Evolutionary conservation across 1,140 invertebrate genomes (phyloP).

Genomic region (Diprion similis): DNA sequence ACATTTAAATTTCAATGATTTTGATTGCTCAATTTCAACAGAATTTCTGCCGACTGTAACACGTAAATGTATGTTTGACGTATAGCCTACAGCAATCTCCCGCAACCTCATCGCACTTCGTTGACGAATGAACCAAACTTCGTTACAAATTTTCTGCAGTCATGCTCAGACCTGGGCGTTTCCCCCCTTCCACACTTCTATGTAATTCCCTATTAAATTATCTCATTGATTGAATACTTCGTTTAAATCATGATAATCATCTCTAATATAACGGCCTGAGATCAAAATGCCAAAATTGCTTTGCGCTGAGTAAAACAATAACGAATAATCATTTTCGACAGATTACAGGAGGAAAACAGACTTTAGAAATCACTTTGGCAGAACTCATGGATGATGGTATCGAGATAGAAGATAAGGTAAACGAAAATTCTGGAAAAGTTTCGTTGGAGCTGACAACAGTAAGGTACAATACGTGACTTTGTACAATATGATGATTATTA

Average conservation of each 20-base stretch:
- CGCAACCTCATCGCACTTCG: too few relatives aligned
- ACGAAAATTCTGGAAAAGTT: too few relatives aligned
- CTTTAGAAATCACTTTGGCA: constrained; percentile 16
- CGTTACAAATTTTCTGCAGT: constrained; percentile 28
- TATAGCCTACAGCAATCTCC: too few relatives aligned
- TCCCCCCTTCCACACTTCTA: constrained; percentile 22
- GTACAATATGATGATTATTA: too few relatives aligned
- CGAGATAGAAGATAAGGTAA: too few relatives aligned
- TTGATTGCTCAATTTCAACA: background rate
- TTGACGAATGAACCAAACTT: constrained; percentile 27
- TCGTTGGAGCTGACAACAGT: too few relatives aligned
- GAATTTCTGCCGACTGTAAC: background rate
- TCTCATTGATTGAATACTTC: background rate
- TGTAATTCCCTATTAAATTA: background rate
- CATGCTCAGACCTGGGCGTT: constrained; percentile 23
- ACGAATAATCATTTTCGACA: background rate
- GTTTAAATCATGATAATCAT: background rate
- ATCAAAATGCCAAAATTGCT: background rate
- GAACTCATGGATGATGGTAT: too few relatives aligned
- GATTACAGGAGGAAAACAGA: background rate
- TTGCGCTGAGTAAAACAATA: background rate
- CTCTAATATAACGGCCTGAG: background rate
- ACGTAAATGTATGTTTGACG: too few relatives aligned
- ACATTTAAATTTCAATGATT: background rate
- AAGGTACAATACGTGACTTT: too few relatives aligned